phyloP scores from a whole-genome alignment of 2,797 vertebrate genomes.

The Lophius americanus region DNA sequence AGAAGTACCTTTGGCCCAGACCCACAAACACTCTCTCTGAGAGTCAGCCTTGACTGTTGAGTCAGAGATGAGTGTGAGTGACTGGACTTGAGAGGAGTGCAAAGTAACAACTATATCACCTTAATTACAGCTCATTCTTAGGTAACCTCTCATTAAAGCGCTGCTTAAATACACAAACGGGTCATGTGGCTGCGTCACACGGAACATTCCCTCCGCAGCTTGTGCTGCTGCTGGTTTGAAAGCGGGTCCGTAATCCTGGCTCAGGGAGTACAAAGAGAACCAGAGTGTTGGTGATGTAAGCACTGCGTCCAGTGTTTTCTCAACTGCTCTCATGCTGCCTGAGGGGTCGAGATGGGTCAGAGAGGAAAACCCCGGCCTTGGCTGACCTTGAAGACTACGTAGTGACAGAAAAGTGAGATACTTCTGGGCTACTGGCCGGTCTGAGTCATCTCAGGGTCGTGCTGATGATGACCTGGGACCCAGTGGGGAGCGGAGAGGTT shows the following conservation, averaged over 20 bases:
- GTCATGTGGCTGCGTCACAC: conserved; percentile 46
- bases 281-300: conserved; percentile 71
- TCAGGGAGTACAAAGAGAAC: conserved; percentile 76
- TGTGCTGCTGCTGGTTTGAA: conserved; percentile 65
- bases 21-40: conserved; percentile 13
- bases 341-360: conserved; percentile 23
- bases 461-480: conserved; percentile 36
- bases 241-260: conserved; percentile 78
- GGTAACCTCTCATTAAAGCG: conserved; percentile 40
- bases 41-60: conserved; percentile 29
- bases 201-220: conserved; percentile 63
- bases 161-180: conserved; percentile 17
- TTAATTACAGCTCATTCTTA: conserved; percentile 23
- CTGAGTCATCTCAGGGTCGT: conserved; percentile 26
- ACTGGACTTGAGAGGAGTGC: conserved; percentile 1
- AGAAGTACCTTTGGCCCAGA: conserved; percentile 27
- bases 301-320: conserved; percentile 54
- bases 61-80: conserved; percentile 35
- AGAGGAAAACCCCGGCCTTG: conserved; percentile 24
- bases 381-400: conserved; percentile 31
- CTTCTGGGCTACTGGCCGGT: conserved; percentile 15
- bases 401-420: neutral
- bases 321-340: conserved; percentile 38
- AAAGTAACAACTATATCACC: conserved; percentile 2
- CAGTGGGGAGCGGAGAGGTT: conserved; percentile 35